Evolutionary conservation across 2,113 vertebrate species (phyloP), one percentile per base, ranked within the genome.

Genomic region (Melanocharis versteri): DNA sequence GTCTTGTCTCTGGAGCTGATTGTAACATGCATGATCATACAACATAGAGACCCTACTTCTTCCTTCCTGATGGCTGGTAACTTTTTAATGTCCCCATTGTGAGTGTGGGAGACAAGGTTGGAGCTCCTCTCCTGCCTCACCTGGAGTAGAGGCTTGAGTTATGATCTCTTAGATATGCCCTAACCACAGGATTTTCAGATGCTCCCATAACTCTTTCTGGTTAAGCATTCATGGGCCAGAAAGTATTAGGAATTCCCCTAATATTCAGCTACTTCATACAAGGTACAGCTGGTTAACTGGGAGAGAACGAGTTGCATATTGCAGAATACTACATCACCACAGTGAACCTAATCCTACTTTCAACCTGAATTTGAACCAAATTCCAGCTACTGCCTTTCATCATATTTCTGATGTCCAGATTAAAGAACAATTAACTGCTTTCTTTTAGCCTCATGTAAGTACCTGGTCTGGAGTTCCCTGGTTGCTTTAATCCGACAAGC

Each of bases 181-280:
- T 72, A 79, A 82, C 86, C 79, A 64, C 70, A 80, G 35, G 45
- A 85, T 64, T 92, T 90, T 86, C 71, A 65, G 75, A 33, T 79
- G 56, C 35, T 85, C 7, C 18, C n/a, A 7, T 47, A 86, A 48
- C 18, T 44, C 39, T 61, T 87, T 54, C 57, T 6, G 6, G 45
- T 88, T 90, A 83, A 83, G 50, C 53, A 80, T 56, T 64, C 30
- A 66, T 51, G 20, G 70, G 23, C 62, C 50, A 86, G 68, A 83
- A 94, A 45, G 13, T 31, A 20, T 70, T 69, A 89, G 76, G 91
- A 96, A 95, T 94, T 95, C 89, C 89, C 83, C 86, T 83, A 73
- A 83, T 83, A 88, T 51, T 60, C 58, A 72, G 14, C 19, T 50
- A 12, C 26, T 68, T 60, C 22, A 31, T 45, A 16, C 5, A 39